Base-by-base conservation (phyloP, 2,888 invertebrate genomes). In the Malthinus seriepunctatus region DNA sequence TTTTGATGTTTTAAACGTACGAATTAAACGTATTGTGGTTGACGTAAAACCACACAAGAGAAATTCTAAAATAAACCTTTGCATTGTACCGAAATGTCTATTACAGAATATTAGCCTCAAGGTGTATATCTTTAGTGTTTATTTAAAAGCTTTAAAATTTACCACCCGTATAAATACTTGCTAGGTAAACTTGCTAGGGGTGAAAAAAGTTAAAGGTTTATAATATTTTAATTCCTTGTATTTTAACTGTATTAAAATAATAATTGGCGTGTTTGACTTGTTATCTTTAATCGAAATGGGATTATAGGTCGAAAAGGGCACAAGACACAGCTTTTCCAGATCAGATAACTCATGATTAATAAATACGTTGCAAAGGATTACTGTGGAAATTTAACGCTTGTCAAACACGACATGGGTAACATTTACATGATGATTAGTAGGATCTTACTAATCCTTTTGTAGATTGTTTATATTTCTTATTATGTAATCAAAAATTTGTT, bases 281-380 rank as follows among this genome's bases (percentile, higher is more conserved):
- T 38, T 51, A 55, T 55, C 55, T 55, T 31, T 31, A 46, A 60
- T 55, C 53, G 14, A 35, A 52, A 37, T 51, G 42, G 59, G 61
- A 51, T 60, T 56, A 51, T 54, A 46, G 38, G 56, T 59, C 51
- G 52, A 63, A 57, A 51, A 55, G 46, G 54, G 61, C 47, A 65
- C 60, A 64, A 67, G 65, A 63, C 67, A 66, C 65, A 62, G 56
- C 60, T 64, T 67, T 59, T 44, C 50, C 65, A 63, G 67, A 73
- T 73, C 72, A 71, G 73, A 73, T 73, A 73, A 69, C 67, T 49
- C 63, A 65, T 73, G 73, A 73, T 73, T 74, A 73, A 74, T 73
- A 73, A 73, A 73, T 69, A 67, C 71, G 68, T 71, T 70, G 65
- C 68, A 68, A 63, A 66, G 71, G 70, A 73, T 74, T 73, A 72